A percentile compares a stretch with the other conserved stretches of the same genome.
Evolutionary conservation across 2,797 vertebrate genomes (phyloP).

Genomic region (Taeniopygia guttata): DNA sequence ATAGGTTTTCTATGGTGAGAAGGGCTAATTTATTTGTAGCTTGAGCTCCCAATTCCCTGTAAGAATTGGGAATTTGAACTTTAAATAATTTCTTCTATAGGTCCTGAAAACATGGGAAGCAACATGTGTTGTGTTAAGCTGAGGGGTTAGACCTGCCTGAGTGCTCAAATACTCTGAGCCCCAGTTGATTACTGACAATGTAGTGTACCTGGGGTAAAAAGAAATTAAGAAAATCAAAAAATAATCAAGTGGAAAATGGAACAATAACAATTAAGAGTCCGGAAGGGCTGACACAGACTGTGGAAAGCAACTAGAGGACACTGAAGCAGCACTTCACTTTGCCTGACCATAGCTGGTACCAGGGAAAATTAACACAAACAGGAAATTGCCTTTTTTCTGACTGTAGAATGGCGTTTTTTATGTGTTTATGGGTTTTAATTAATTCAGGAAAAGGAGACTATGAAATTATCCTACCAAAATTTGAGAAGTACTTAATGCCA

Average conservation of each 20-base stretch:
- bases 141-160: not conserved
- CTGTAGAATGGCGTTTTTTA: not conserved
- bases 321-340: not conserved
- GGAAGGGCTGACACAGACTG: not conserved
- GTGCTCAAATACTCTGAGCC: not conserved
- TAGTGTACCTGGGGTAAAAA: not conserved
- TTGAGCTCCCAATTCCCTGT: not conserved
- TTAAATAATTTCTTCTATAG: not conserved
- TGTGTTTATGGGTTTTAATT: not conserved
- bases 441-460: not conserved
- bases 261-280: not conserved
- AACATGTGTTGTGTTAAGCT: not conserved
- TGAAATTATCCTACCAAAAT: not conserved
- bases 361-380: not conserved
- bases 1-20: not conserved
- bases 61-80: not conserved
- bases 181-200: rapidly evolving
- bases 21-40: not conserved
- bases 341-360: not conserved
- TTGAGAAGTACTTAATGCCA: not conserved
- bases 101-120: not conserved
- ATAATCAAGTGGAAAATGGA: not conserved
- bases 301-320: not conserved
- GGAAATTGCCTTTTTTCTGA: not conserved
- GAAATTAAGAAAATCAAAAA: not conserved